phyloP scores from a whole-genome alignment of 2,113 vertebrate genomes.

The Sciurus niger region DNA sequence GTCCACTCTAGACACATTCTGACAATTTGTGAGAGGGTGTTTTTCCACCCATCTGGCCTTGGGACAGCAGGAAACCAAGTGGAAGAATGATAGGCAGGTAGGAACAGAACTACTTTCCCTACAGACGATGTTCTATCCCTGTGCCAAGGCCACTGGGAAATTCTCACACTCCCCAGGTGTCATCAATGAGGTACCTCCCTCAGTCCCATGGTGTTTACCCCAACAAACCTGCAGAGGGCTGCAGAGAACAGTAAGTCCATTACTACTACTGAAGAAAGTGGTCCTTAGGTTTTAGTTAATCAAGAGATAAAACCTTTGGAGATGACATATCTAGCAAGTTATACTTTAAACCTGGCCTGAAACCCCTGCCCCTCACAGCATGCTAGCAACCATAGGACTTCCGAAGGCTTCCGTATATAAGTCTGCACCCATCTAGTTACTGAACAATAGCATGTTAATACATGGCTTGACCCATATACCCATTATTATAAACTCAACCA shows the following conservation, averaged over 20 bases:
- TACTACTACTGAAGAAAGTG: not conserved
- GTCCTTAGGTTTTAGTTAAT: conserved; percentile 14
- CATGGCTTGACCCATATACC: not conserved
- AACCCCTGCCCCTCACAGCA: not conserved
- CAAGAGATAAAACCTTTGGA: conserved; percentile 16
- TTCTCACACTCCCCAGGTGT: not conserved
- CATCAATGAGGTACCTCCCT: not conserved
- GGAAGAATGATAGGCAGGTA: not conserved
- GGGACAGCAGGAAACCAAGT: conserved; percentile 10
- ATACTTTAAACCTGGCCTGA: not conserved
- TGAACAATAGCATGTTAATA: conserved; percentile 38
- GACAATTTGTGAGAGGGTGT: not conserved
- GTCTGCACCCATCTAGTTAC: not conserved
- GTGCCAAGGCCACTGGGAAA: not conserved
- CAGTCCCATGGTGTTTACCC: not conserved
- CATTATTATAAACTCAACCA: conserved; percentile 48
- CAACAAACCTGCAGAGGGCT: not conserved
- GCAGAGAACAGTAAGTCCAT: not conserved
- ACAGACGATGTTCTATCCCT: not conserved
- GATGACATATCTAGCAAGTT: not conserved
- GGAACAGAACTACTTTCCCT: not conserved
- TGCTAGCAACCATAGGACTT: not conserved
- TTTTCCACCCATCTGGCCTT: not conserved
- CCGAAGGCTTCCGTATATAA: not conserved
- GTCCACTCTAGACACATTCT: not conserved